Percentiles rank a stretch among this genome's conserved stretches.
Conservation (phyloP, 2,888 invertebrate genomes). For the Meandrusa payeni region DNA sequence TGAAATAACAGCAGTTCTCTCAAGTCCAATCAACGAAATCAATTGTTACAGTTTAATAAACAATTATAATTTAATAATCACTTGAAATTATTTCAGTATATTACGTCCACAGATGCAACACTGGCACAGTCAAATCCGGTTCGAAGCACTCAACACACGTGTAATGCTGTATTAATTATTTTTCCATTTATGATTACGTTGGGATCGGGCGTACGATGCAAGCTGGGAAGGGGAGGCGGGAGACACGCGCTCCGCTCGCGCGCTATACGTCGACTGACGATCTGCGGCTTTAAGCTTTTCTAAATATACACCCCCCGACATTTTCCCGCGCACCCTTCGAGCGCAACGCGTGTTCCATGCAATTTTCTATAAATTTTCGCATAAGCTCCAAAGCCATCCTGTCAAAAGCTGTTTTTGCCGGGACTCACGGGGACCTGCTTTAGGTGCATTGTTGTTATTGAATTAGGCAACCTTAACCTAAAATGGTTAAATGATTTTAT, state of each 20-base stretch:
- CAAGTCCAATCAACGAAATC: slow-evolving; percentile 49
- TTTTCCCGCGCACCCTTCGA: slow-evolving; percentile 64
- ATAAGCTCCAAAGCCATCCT: slow-evolving; percentile 72
- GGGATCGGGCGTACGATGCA: slow-evolving; percentile 53
- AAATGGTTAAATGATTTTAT: slow-evolving; percentile 26
- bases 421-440: slow-evolving; percentile 48
- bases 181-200: slow-evolving; percentile 62
- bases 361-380: slow-evolving; percentile 79
- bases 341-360: slow-evolving; percentile 72
- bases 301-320: slow-evolving; percentile 75
- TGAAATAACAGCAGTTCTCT: slow-evolving; percentile 41
- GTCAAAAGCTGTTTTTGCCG: slow-evolving; percentile 75
- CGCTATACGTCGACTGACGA: slow-evolving; percentile 62
- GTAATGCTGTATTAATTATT: slow-evolving; percentile 48
- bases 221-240: slow-evolving; percentile 37
- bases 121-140: slow-evolving; percentile 62
- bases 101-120: slow-evolving; percentile 46
- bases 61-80: slow-evolving; percentile 44
- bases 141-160: slow-evolving; percentile 57
- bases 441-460: slow-evolving; percentile 59
- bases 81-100: slow-evolving; percentile 29
- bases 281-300: slow-evolving; percentile 58
- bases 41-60: slow-evolving; percentile 29
- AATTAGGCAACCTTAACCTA: slow-evolving; percentile 54
- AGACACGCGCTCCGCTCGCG: slow-evolving; percentile 55